Percentiles rank a stretch among this genome's conserved stretches.
These are phyloP conservation scores for Zosterops hypoxanthus DNA, from an alignment of 2,113 vertebrate species.

Conservation along the genomic window DNA sequence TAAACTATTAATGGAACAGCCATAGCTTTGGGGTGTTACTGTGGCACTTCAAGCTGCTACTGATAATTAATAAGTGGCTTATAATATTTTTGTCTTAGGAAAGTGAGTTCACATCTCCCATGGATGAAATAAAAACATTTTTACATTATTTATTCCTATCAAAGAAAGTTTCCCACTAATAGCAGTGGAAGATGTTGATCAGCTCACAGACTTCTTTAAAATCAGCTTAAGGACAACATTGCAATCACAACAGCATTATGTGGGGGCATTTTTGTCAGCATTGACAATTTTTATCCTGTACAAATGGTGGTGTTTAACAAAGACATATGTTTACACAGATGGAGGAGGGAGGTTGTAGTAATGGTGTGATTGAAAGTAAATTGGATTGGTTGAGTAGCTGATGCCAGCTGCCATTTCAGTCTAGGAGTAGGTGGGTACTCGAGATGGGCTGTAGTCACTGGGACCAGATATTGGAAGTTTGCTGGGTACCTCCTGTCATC, in stretches of 20 bases:
- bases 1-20: background rate
- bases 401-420: conserved; percentile 59
- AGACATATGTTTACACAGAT: conserved; percentile 69
- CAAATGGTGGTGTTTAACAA: conserved; percentile 69
- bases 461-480: background rate
- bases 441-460: background rate
- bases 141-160: background rate
- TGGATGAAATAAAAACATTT: background rate
- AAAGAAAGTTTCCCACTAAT: background rate
- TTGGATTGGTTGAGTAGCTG: conserved; percentile 61
- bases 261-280: conserved; percentile 67
- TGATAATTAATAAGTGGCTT: background rate
- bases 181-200: conserved; percentile 36
- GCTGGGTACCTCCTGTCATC: background rate
- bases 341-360: conserved; percentile 67
- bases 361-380: conserved; percentile 68
- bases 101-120: background rate
- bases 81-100: background rate
- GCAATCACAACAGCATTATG: conserved; percentile 63
- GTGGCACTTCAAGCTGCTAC: background rate
- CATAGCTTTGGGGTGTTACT: background rate
- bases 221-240: conserved; percentile 50
- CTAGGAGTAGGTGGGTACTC: conserved; percentile 44
- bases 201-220: conserved; percentile 49
- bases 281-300: conserved; percentile 68